Conservation (phyloP, 1,140 invertebrate species). For the Drosophila nikananu region DNA sequence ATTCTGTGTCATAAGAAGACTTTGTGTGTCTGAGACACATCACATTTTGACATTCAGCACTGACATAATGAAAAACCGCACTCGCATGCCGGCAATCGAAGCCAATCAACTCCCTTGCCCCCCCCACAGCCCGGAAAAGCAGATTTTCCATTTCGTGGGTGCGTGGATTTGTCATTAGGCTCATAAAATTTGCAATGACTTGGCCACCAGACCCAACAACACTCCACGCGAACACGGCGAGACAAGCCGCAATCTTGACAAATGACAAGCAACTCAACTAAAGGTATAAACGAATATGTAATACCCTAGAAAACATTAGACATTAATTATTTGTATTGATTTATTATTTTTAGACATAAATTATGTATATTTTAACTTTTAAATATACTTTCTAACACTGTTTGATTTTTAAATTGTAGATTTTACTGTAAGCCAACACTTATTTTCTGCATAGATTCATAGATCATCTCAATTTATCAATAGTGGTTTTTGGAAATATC, state of each 20-base stretch:
- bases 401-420: not conserved
- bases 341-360: not conserved
- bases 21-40: slow-evolving; percentile 42
- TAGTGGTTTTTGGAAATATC: not conserved
- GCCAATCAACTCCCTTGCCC: slow-evolving; percentile 17
- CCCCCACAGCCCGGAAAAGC: not conserved
- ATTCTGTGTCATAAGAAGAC: not conserved
- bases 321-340: no score
- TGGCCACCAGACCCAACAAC: slow-evolving; percentile 31
- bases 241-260: slow-evolving; percentile 41
- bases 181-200: slow-evolving; percentile 71
- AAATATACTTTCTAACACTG: not conserved
- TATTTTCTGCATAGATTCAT: no score
- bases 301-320: slow-evolving; percentile 21
- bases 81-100: slow-evolving; percentile 33
- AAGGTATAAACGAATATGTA: no score
- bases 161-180: slow-evolving; percentile 70
- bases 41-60: slow-evolving; percentile 65
- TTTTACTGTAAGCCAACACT: not conserved
- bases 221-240: slow-evolving; percentile 1
- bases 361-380: not conserved
- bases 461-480: not conserved
- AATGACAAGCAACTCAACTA: slow-evolving; percentile 29
- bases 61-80: slow-evolving; percentile 61
- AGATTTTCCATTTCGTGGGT: slow-evolving; percentile 14